Percentiles rank a stretch among this genome's conserved stretches.
Evolutionary conservation across 2,113 vertebrate genomes (phyloP).

Genomic region (Ramphastos sulfuratus): DNA sequence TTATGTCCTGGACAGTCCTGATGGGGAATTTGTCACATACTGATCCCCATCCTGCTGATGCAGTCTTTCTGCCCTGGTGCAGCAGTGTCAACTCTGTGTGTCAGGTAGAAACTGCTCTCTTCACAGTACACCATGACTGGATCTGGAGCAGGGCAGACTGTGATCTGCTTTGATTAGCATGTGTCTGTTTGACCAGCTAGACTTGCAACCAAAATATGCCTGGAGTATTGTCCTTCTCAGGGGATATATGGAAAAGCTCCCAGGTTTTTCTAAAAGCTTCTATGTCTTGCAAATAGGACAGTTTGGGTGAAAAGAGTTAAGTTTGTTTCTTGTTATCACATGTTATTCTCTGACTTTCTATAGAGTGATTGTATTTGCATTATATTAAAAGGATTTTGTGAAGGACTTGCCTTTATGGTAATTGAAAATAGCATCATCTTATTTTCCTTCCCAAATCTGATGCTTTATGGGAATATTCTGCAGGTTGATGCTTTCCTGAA

Average conservation of each 20-base stretch:
- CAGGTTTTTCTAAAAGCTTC: neutral
- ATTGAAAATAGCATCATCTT: neutral
- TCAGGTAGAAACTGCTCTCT: neutral
- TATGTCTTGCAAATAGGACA: neutral
- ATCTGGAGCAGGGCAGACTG: neutral
- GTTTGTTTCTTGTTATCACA: neutral
- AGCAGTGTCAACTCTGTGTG: neutral
- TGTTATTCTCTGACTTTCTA: neutral
- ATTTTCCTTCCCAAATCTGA: neutral
- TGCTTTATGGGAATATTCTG: neutral
- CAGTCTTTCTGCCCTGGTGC: neutral
- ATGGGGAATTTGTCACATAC: neutral
- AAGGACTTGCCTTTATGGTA: neutral
- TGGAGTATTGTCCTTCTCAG: neutral
- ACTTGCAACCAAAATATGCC: neutral
- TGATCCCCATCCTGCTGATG: neutral
- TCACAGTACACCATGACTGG: neutral
- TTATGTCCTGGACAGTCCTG: neutral
- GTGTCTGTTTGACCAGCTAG: neutral
- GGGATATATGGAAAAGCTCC: neutral
- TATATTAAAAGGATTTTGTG: neutral
- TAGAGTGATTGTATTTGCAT: neutral
- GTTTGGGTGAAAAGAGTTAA: neutral
- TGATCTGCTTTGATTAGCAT: neutral
- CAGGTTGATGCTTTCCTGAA: neutral